phyloP scores from a whole-genome alignment of 2,797 vertebrate genomes.

The Columba guinea region DNA sequence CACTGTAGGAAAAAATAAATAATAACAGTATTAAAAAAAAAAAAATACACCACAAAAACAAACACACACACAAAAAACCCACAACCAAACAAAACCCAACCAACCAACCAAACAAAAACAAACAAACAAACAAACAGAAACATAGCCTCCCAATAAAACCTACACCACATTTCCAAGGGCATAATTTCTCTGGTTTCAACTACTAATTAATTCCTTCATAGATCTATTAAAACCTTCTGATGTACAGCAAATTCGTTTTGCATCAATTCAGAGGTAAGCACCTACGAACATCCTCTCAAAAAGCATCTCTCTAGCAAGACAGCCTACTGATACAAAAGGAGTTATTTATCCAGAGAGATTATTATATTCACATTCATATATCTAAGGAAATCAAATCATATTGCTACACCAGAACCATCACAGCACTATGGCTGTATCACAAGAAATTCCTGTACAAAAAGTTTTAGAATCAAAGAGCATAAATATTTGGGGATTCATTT shows the following conservation, averaged over 20 bases:
- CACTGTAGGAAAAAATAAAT: background rate
- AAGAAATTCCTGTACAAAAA: background rate
- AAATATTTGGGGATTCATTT: background rate
- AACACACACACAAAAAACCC: too few species aligned
- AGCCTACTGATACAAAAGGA: background rate
- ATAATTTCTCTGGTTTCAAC: background rate
- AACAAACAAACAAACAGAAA: background rate
- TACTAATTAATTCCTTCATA: background rate
- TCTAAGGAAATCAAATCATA: background rate
- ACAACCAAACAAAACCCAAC: too few species aligned
- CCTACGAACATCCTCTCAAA: background rate
- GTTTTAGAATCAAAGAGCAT: background rate
- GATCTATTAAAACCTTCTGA: background rate
- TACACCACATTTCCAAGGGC: background rate
- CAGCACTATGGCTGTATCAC: background rate
- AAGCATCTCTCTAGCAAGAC: background rate
- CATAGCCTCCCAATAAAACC: background rate
- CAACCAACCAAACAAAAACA: background rate
- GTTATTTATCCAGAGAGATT: background rate
- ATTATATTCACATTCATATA: background rate
- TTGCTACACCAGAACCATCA: background rate
- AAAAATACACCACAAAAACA: background rate
- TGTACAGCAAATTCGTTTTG: background rate
- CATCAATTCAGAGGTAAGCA: background rate
- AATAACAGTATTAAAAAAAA: background rate